Conservation (phyloP, 2,113 vertebrate genomes). For the Gallinago jamesoni region DNA sequence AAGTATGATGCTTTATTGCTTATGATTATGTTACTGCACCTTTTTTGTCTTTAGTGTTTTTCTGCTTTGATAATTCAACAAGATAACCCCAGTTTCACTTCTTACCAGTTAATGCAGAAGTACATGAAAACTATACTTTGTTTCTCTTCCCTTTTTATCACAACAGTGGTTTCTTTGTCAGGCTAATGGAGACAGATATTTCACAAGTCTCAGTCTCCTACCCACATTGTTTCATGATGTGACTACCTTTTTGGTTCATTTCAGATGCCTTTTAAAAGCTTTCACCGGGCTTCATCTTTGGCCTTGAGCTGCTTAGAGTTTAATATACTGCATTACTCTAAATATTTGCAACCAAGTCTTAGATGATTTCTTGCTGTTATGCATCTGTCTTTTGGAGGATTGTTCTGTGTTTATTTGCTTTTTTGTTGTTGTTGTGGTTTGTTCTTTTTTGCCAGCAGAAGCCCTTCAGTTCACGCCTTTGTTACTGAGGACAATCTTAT, state of each 20-base stretch:
- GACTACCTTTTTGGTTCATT: neutral
- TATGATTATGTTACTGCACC: neutral
- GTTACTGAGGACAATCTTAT: neutral
- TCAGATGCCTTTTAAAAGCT: neutral
- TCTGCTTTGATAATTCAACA: neutral
- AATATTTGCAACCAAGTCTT: neutral
- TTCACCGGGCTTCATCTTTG: neutral
- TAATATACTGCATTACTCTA: neutral
- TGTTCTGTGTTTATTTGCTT: rapidly evolving
- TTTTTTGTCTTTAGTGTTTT: neutral
- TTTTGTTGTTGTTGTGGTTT: neutral
- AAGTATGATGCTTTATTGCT: neutral
- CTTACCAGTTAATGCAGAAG: neutral
- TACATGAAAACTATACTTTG: neutral
- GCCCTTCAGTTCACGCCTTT: neutral
- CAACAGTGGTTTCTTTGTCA: neutral
- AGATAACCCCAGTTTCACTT: neutral
- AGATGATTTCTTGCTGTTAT: neutral
- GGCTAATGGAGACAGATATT: neutral
- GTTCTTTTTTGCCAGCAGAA: neutral
- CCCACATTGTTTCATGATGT: neutral
- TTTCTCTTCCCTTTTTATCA: neutral
- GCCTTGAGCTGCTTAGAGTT: neutral
- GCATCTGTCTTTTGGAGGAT: neutral
- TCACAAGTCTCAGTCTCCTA: neutral